Evolutionary conservation across 1,140 invertebrate genomes (phyloP).

Genomic region (Mercenaria mercenaria): DNA sequence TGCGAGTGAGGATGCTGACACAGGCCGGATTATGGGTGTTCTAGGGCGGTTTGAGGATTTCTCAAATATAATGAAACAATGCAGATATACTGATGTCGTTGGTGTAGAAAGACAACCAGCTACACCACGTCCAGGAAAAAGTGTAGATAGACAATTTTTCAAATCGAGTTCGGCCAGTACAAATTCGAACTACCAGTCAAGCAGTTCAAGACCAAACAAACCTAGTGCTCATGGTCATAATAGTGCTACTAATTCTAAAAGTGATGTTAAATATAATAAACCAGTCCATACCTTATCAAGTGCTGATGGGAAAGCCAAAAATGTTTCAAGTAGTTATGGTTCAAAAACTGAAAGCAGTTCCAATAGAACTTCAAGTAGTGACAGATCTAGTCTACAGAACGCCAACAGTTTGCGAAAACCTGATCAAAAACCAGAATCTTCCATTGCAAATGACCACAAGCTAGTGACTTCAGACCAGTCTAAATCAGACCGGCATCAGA

Average conservation of each 20-base stretch:
- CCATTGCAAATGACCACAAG: background rate
- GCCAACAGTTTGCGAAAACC: background rate
- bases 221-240: background rate
- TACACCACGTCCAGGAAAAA: conserved; percentile 18
- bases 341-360: background rate
- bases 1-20: background rate
- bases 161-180: background rate
- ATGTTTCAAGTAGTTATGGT: background rate
- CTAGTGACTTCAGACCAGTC: background rate
- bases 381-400: background rate
- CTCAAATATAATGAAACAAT: background rate
- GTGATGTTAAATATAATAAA: background rate
- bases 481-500: background rate
- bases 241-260: conserved; percentile 16
- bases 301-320: conserved; percentile 3
- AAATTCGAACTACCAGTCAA: background rate
- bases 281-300: background rate
- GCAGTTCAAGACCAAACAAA: background rate
- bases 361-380: background rate
- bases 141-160: background rate
- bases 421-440: conserved; percentile 14
- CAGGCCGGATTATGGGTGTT: background rate
- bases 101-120: conserved; percentile 29
- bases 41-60: background rate
- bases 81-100: background rate